Conservation (phyloP, 2,797 vertebrate genomes). For the Pangasius macronema region DNA sequence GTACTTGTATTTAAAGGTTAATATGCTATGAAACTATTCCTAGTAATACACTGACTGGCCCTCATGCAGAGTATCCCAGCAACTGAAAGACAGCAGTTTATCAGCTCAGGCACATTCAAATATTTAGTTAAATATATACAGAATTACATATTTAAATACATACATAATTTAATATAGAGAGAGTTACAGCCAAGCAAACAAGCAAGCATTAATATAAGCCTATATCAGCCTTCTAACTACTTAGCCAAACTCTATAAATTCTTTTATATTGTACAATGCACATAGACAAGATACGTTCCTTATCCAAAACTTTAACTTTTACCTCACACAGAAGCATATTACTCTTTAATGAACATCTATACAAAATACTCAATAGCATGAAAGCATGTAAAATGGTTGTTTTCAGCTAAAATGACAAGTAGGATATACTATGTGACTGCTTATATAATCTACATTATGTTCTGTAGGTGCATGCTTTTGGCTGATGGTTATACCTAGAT, state of each 20-base stretch:
- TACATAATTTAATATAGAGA: too few relatives aligned
- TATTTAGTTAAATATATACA: constrained; percentile 6
- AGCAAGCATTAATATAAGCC: not conserved
- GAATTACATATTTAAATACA: too few relatives aligned
- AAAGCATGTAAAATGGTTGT: not conserved
- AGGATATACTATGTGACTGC: not conserved
- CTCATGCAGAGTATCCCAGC: not conserved
- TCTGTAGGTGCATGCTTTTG: not conserved
- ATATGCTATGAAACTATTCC: constrained; percentile 14
- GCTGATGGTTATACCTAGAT: not conserved
- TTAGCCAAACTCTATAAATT: not conserved
- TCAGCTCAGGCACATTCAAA: not conserved
- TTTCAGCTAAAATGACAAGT: not conserved
- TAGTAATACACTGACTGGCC: not conserved
- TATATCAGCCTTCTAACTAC: not conserved
- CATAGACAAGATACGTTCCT: not conserved
- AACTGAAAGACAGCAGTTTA: not conserved
- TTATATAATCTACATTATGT: not conserved
- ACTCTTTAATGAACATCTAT: not conserved
- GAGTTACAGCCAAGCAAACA: not conserved
- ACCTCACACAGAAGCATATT: not conserved
- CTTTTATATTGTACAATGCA: not conserved
- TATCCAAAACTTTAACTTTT: not conserved
- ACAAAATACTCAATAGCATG: not conserved
- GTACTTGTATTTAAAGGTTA: constrained; percentile 8